A percentile compares a stretch with the other conserved stretches of the same genome.
These are phyloP conservation scores for Periphyllus acericola DNA, from an alignment of 2,888 invertebrate species.

Conservation along the genomic window DNA sequence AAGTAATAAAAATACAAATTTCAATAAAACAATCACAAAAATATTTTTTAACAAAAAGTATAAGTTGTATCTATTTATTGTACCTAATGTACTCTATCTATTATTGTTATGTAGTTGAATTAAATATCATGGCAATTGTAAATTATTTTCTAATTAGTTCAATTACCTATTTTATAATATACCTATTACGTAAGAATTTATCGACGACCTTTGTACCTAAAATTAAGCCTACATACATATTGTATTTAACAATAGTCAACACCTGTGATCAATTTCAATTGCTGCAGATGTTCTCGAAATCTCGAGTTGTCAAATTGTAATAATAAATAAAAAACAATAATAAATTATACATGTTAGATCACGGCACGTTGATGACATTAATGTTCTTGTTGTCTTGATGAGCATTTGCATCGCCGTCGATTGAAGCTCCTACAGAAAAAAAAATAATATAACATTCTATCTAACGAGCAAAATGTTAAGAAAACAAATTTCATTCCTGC, in stretches of 20 bases:
- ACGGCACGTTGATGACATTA: constrained; percentile 33
- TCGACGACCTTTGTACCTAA: background rate
- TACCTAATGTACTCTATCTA: too few species aligned
- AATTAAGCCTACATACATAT: background rate
- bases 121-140: background rate
- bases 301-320: background rate
- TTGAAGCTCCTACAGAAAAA: constrained; percentile 39
- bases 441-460: background rate
- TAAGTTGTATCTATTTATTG: constrained; percentile 1
- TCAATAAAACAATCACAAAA: constrained; percentile 58
- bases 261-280: background rate
- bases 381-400: constrained; percentile 58
- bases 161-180: constrained; percentile 5
- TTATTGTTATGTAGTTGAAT: background rate
- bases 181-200: constrained; percentile 2
- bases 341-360: background rate
- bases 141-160: background rate
- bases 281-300: background rate
- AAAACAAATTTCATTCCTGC: too few species aligned
- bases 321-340: background rate
- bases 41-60: constrained; percentile 2
- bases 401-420: constrained; percentile 43
- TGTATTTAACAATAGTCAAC: background rate
- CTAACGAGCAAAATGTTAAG: background rate
- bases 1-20: background rate